Base-by-base conservation (phyloP, 64 coral and sea anemone species). In the Dendrophyllia cribrosa region DNA sequence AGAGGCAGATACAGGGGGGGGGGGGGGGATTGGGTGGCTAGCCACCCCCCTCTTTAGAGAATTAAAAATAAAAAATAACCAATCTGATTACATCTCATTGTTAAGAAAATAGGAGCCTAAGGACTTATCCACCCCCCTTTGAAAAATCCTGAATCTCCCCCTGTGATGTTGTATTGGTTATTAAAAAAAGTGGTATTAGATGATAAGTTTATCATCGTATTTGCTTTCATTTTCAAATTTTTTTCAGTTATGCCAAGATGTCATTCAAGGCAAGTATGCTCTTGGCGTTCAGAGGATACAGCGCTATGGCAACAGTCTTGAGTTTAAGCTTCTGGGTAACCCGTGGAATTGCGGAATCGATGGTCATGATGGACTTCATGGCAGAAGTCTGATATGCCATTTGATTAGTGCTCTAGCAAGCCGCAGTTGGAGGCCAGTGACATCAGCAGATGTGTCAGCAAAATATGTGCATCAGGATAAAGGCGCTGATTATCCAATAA, bases 401-500 rank as follows among this genome's bases (percentile, higher is more conserved):
- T 62, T 98, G 19, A 51, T 98, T 50, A 76, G 86, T 74, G 89
- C 78, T 51, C 85, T 98, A 43, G 86, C 53, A n/a, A 59, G 77
- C 14, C 78, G 26, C 15, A 63, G 79, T 11, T 98, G 96, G 96
- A 95, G 58, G 63, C 84, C 75, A 0, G 25, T 92, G 17, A 88
- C 83, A 48, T 91, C 85, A 1, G 89, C 83, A 58, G 96, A 98
- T 75, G 70, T 98, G n/a, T 98, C 96, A 21, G 96, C 96, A n/a
- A 98, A 92, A 69, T 98, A 92, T 78, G 74, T 82, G 0, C 83
- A 92, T 52, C 93, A 78, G 21, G 71, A 98, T 2, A 95, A 98
- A 13, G 92, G 60, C 2, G 75, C 92, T 11, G 89, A 94, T 85
- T 98, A 95, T 58, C 93, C 96, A 63, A 48, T 98, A 63, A 48